Evolutionary conservation across 2,113 vertebrate genomes (phyloP), one percentile per base, ranked within the genome.

Genomic region (Cairina moschata): DNA sequence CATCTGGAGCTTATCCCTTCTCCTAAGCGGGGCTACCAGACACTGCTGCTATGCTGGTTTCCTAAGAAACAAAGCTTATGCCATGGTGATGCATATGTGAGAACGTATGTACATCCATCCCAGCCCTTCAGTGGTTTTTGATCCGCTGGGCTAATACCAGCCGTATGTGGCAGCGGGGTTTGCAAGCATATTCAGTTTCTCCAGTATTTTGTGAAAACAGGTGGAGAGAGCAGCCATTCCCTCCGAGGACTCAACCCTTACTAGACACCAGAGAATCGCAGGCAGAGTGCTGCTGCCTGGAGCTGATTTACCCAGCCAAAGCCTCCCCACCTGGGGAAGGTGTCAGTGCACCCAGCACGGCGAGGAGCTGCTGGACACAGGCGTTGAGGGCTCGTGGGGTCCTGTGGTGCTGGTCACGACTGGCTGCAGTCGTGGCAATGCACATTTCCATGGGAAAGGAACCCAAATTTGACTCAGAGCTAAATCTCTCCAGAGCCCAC

Each of bases 41-140:
- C 78, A 62, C 58, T 82, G 77, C 95, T 93, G 67, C 80, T 89
- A 85, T 71, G 56, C 66, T 92, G 81, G 95, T 97, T 96, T 96
- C 95, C 96, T 95, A 96, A 97, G 96, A 96, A 96, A 97, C 92
- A 84, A 85, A 91, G 77, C 56, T 63, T 73, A 65, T 88, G 54
- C 96, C 89, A 65, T 89, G 81, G 95, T 85, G 94, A 95, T 95
- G 93, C 54, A 26, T 69, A 18, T 65, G 71, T 76, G 90, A 58
- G 90, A 87, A 73, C 0, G 3, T 93, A 26, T 2, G 0, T 69
- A 5, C 8, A 1, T 67, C 83, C 76, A 68, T 75, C 88, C 77
- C 54, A 89, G 4, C 7, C 29, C 55, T 52, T 42, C 65, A 52
- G 74, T 52, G 60, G 36, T 60, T 95, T 78, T 34, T 28, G 69